A percentile compares a stretch with the other conserved stretches of the same genome.
phyloP scores from a whole-genome alignment of 2,113 vertebrate species.

The Anolis sagrei region DNA sequence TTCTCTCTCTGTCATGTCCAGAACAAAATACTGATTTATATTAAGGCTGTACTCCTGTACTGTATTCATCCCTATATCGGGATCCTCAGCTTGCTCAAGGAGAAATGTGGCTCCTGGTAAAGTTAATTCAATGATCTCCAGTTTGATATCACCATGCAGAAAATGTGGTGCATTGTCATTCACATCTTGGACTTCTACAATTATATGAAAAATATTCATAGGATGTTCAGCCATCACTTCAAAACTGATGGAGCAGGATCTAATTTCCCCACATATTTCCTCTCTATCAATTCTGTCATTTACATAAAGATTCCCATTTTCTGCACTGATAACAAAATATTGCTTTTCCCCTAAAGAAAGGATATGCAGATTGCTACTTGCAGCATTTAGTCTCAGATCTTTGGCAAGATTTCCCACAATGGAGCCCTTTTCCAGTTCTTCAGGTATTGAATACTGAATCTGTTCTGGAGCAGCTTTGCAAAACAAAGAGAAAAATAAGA shows the following conservation, averaged over 20 bases:
- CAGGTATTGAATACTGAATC: constrained; percentile 79
- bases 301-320: constrained; percentile 75
- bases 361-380: constrained; percentile 74
- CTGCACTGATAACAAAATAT: constrained; percentile 62
- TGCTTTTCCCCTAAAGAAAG: constrained; percentile 63
- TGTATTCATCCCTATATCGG: constrained; percentile 61
- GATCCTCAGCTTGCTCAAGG: constrained; percentile 63
- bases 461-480: constrained; percentile 58
- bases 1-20: constrained; percentile 53
- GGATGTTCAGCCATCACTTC: constrained; percentile 74
- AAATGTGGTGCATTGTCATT: constrained; percentile 78
- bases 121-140: constrained; percentile 71
- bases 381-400: constrained; percentile 77
- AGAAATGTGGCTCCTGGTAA: constrained; percentile 60
- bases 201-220: constrained; percentile 71
- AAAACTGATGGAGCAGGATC: constrained; percentile 67
- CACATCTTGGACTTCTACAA: constrained; percentile 68
- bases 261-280: constrained; percentile 64
- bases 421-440: constrained; percentile 78
- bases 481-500: constrained; percentile 59
- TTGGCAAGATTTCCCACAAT: constrained; percentile 79
- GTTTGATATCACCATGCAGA: constrained; percentile 57
- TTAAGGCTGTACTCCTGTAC: constrained; percentile 62
- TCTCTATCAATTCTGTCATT: constrained; percentile 77
- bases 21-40: constrained; percentile 56